Evolutionary conservation across 2,888 invertebrate species (phyloP), one percentile per base, ranked within the genome.

Genomic region (Ochropacha duplaris): DNA sequence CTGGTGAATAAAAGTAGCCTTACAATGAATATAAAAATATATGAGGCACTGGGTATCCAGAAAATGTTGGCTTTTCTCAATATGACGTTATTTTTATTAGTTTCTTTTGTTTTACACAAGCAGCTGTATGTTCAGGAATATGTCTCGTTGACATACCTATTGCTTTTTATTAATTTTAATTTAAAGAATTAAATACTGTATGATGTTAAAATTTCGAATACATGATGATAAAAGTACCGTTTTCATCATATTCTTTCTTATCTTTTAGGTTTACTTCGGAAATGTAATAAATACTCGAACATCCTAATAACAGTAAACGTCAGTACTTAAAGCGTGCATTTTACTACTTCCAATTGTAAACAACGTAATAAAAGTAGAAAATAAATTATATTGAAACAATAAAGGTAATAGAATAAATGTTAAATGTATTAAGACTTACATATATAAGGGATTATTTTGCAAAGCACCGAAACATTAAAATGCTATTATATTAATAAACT

Each of bases 61-160:
- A 60, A 59, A 60, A 57, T 57, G 51, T 68, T 69, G 70, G 76
- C 70, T 60, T 54, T 58, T 56, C 57, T 71, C 74, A 79, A 81
- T 79, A 69, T 74, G 75, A 72, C 66, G 69, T 74, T 76, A 74
- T 78, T 82, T 80, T 84, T 83, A 83, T 83, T 77, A 70, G 71
- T 73, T 75, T 65, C 68, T 64, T 61, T 54, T 64, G 67, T 69
- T 66, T 64, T 70, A 66, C 58, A 54, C 50, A 55, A 24, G 2
- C 36, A 51, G 9, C n/a, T 26, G n/a, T 26, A 26, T n/a, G n/a
- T 44, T 44, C 0, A 44, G 44, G 9, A 1, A 6, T 44, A 0
- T 44, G 9, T 14, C 9, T 0, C 3, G 31, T 44, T 44, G 44
- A 19, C 19, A n/a, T n/a, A 9, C 19, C 44, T 19, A 44, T 9